phyloP scores from a whole-genome alignment of 2,888 invertebrate genomes.

The Philereme vetulata region DNA sequence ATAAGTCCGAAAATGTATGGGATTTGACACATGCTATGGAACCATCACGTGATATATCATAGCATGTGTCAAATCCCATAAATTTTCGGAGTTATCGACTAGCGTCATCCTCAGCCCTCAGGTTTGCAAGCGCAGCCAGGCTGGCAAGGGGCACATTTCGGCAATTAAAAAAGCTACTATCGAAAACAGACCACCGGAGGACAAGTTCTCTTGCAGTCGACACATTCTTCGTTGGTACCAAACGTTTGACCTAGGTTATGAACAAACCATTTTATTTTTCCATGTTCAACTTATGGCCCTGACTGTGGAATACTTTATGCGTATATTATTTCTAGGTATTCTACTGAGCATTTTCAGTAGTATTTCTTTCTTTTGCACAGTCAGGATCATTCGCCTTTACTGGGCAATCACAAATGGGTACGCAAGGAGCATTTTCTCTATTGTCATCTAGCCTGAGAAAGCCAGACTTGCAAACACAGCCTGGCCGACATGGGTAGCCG shows the following conservation, averaged over 20 bases:
- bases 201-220: conserved; percentile 37
- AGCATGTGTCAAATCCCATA: no score
- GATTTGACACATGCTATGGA: no score
- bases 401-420: conserved; percentile 40
- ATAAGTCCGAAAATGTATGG: no score
- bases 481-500: conserved; percentile 26
- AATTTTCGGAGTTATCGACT: no score
- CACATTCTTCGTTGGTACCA: conserved; percentile 40
- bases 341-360: not conserved
- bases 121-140: conserved; percentile 44
- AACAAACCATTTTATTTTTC: no score
- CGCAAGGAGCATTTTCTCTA: conserved; percentile 39
- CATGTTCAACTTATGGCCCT: no score
- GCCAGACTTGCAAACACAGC: conserved; percentile 48
- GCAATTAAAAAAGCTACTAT: conserved; percentile 41
- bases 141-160: conserved; percentile 23
- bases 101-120: no score
- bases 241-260: conserved; percentile 1
- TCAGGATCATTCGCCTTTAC: conserved; percentile 21
- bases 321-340: not conserved
- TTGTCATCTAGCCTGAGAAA: conserved; percentile 43
- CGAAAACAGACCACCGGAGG: conserved; percentile 45
- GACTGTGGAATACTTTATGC: not conserved
- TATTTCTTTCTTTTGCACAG: not conserved
- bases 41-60: no score